phyloP scores from a whole-genome alignment of 2,797 vertebrate species.

The Lithobates sylvaticus region DNA sequence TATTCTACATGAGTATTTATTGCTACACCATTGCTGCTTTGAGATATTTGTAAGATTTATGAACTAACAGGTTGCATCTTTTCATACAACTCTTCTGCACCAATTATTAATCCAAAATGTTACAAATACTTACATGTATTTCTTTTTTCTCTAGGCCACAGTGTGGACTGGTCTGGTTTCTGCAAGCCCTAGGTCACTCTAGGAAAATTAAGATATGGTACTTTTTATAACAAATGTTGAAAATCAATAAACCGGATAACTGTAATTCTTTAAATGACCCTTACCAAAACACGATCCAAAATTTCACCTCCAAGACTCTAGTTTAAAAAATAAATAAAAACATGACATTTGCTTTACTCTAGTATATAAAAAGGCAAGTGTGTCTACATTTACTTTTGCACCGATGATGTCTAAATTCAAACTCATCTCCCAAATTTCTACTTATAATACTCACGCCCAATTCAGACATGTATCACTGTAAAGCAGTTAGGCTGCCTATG shows the following conservation, averaged over 20 bases:
- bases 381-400: background rate
- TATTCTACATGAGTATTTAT: too few species aligned
- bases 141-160: background rate
- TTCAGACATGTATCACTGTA: too few species aligned
- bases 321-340: background rate
- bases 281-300: conserved; percentile 47
- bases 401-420: too few species aligned
- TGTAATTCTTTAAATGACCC: background rate
- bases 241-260: background rate
- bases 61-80: too few species aligned
- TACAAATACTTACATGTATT: conserved; percentile 5
- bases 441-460: too few species aligned
- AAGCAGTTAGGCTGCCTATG: too few species aligned
- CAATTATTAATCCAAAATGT: background rate
- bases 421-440: too few species aligned
- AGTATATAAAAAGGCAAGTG: background rate
- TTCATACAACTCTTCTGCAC: background rate
- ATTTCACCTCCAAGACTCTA: conserved; percentile 47
- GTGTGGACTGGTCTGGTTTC: background rate
- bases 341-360: background rate
- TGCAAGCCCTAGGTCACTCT: conserved; percentile 38
- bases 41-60: too few species aligned
- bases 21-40: too few species aligned
- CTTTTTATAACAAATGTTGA: background rate
- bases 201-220: too few species aligned